These are phyloP conservation scores for Dromococcyx pavoninus DNA, from an alignment of 2,797 vertebrate species.

Conservation along the genomic window DNA sequence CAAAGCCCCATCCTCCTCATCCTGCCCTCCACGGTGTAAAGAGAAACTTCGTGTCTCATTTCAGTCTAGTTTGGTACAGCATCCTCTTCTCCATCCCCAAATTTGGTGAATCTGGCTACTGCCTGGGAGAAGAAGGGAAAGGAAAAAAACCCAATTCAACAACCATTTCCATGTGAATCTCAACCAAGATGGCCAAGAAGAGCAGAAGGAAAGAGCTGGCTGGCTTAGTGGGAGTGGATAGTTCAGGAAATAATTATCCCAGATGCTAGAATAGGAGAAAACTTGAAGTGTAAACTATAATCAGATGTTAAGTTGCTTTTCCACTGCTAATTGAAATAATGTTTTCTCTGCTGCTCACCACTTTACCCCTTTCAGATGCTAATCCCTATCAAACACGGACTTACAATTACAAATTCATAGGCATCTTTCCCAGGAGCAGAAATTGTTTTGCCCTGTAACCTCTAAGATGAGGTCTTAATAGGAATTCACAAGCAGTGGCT, in stretches of 20 bases:
- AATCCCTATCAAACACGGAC: constrained; percentile 74
- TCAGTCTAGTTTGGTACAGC: neutral
- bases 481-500: constrained; percentile 66
- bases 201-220: neutral
- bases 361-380: constrained; percentile 73
- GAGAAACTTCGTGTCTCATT: neutral
- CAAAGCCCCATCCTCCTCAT: neutral
- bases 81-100: neutral
- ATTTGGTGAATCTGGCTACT: neutral
- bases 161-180: neutral
- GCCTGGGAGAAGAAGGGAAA: neutral
- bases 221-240: neutral
- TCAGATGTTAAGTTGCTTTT: constrained; percentile 61
- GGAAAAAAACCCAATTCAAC: neutral
- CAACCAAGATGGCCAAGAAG: neutral
- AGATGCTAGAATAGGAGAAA: constrained; percentile 24
- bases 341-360: constrained; percentile 56
- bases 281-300: constrained; percentile 50
- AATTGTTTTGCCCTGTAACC: constrained; percentile 76
- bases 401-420: constrained; percentile 76
- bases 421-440: constrained; percentile 76
- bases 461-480: constrained; percentile 76
- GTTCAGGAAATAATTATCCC: constrained; percentile 41
- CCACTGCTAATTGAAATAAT: constrained; percentile 72
- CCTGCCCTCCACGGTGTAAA: neutral